These are phyloP conservation scores for Leptinotarsa defecta DNA, from an alignment of 1,140 invertebrate genomes.

Conservation along the genomic window DNA sequence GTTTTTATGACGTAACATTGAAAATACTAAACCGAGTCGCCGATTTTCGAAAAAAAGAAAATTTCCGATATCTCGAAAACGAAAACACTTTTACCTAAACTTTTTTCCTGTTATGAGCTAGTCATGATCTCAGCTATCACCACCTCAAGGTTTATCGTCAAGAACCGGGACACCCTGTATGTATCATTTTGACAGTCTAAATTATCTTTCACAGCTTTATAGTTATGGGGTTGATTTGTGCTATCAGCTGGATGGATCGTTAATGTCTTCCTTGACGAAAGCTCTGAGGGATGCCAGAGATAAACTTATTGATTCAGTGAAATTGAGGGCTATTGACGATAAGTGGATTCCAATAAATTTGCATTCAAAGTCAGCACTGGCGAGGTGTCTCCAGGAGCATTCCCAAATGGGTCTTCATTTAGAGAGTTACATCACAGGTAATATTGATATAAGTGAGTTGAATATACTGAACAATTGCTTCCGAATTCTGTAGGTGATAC, in stretches of 20 bases:
- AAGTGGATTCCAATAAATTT: constrained; percentile 74
- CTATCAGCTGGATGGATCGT: constrained; percentile 74
- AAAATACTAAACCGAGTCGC: too few species aligned
- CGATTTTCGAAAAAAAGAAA: too few species aligned
- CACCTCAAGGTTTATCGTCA: too few species aligned
- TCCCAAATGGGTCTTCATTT: constrained; percentile 61
- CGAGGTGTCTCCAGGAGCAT: constrained; percentile 65
- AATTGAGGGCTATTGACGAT: constrained; percentile 71
- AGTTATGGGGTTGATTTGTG: constrained; percentile 77
- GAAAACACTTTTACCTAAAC: too few species aligned
- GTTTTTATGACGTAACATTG: too few species aligned
- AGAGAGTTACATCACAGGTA: constrained; percentile 63
- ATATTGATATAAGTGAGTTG: constrained; percentile 19
- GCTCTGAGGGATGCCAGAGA: constrained; percentile 70
- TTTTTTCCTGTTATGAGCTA: too few species aligned
- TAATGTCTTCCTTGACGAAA: constrained; percentile 66
- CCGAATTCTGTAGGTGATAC: constrained; percentile 60
- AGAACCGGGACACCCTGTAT: too few species aligned
- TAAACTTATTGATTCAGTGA: constrained; percentile 76
- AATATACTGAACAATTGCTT: background rate
- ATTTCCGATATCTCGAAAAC: too few species aligned
- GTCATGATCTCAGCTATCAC: too few species aligned
- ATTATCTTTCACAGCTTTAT: constrained; percentile 61
- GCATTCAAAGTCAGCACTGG: constrained; percentile 61
- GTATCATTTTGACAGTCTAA: background rate